Base-by-base conservation (phyloP, 37 sponge, comb jelly and placozoan species). In the Hexactinellida sp. region DNA sequence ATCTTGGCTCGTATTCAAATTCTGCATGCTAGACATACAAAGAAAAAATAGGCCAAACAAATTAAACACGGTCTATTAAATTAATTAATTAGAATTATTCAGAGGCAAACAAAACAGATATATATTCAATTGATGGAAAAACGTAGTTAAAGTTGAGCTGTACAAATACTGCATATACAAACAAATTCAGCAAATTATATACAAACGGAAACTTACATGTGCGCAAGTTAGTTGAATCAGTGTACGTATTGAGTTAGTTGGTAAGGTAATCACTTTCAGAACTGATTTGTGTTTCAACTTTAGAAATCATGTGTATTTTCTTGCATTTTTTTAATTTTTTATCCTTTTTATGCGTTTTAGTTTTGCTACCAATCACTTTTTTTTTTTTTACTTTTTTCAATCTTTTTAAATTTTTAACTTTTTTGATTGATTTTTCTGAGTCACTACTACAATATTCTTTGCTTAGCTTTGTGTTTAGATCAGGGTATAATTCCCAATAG, bases 401-500 rank as follows among this genome's bases (percentile, higher is more conserved):
- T 23, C 13, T 63, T 63, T 63, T 23, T 63, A 19, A 19, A 47
- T 47, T 9, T 47, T 47, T 47, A 9, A 16, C 9, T 19, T 47
- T 16, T 47, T 47, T 47, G 16, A 19, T 47, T 47, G 16, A 47
- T 47, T 47, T 47, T 47, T 47, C 52, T 19, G 52, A 47, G 52
- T 63, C 76, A 63, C 76, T 63, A 1, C 30, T 63, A 7, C 1
- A 63, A 25, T 63, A 3, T 25, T 63, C 5, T 63, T 23, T 63
- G 34, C 5, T 23, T 25, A 3, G 25, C 25, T 10, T 7, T 63
- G 3, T 63, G 3, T 63, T 3, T 63, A 25, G 3, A 21, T 63
- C 76, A 32, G 76, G 76, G 34, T 63, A 63, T 1, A 63, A n/a
- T n/a, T 63, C 76, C 76, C 76, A 63, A 63, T 63, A 63, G 3